Conservation (phyloP, 2,797 vertebrate species). For the Pseudopleuronectes americanus region DNA sequence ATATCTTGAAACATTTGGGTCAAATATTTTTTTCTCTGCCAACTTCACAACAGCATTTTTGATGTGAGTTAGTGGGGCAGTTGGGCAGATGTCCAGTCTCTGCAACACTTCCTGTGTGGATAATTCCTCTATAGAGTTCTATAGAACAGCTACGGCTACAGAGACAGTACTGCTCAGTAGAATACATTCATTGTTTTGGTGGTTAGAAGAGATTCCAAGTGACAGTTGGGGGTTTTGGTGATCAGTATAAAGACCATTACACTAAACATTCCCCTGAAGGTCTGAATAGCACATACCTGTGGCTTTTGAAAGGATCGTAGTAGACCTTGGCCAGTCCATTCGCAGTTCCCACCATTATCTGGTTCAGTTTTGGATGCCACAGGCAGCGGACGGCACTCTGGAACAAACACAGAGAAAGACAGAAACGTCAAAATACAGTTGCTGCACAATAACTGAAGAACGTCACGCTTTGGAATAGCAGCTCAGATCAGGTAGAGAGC, state of each 20-base stretch:
- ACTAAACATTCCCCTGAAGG: neutral
- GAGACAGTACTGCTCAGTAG: neutral
- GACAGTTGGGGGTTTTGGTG: neutral
- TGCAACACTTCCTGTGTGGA: too few relatives aligned
- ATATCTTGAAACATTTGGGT: neutral
- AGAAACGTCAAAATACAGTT: neutral
- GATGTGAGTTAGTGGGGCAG: too few relatives aligned
- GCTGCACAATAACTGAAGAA: conserved; percentile 11
- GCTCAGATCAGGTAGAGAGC: conserved; percentile 1
- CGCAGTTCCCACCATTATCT: conserved; percentile 97
- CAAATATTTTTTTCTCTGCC: conserved; percentile 5
- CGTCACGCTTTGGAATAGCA: conserved; percentile 10
- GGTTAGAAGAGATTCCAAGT: neutral
- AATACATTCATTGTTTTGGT: neutral
- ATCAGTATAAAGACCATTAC: neutral
- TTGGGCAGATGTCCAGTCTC: too few relatives aligned
- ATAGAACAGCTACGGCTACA: neutral
- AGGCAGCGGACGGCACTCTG: conserved; percentile 95
- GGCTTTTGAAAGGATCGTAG: conserved; percentile 95
- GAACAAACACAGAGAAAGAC: conserved; percentile 41
- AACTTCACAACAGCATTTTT: too few relatives aligned
- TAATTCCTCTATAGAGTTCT: too few relatives aligned
- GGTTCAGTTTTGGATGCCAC: conserved; percentile 99
- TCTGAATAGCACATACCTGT: conserved; percentile 84
- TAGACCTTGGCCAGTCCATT: conserved; percentile 96